Percentiles rank a stretch among this genome's conserved stretches.
These are phyloP conservation scores for Pseudopipra pipra DNA, from an alignment of 2,113 vertebrate genomes.

Conservation along the genomic window DNA sequence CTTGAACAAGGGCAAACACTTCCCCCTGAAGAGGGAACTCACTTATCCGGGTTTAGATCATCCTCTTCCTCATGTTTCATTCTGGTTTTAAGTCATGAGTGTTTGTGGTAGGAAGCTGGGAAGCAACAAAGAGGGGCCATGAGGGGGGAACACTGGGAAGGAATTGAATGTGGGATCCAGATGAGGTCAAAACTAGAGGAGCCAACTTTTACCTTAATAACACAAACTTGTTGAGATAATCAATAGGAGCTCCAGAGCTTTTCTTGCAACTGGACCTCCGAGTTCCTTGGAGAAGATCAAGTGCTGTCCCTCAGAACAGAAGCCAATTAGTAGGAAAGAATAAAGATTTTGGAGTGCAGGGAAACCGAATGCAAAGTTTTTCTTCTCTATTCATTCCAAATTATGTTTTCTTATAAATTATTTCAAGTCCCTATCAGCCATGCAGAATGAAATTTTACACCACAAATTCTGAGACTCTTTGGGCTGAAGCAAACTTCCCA, in stretches of 20 bases:
- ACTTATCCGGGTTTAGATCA: neutral
- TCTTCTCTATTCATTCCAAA: neutral
- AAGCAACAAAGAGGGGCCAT: neutral
- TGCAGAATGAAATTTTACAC: neutral
- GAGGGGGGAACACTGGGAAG: neutral
- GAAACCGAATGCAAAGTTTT: neutral
- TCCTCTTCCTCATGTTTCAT: neutral
- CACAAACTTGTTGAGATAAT: neutral
- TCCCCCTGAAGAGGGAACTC: neutral
- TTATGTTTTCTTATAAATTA: neutral
- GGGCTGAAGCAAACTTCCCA: neutral
- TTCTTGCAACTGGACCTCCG: neutral
- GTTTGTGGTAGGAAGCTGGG: neutral
- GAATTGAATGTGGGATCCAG: neutral
- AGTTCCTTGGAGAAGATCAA: neutral
- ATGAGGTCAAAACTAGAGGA: neutral
- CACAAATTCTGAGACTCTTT: neutral
- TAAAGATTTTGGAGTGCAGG: neutral
- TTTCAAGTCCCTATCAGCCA: neutral
- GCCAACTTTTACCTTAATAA: neutral
- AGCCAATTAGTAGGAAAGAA: neutral
- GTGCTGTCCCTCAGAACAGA: neutral
- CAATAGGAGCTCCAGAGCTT: neutral
- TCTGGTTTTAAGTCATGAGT: neutral
- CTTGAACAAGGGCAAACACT: neutral